Percentiles rank a stretch among this genome's conserved stretches.
Conservation (phyloP, 2,113 vertebrate genomes). For the Pterocles orientalis region DNA sequence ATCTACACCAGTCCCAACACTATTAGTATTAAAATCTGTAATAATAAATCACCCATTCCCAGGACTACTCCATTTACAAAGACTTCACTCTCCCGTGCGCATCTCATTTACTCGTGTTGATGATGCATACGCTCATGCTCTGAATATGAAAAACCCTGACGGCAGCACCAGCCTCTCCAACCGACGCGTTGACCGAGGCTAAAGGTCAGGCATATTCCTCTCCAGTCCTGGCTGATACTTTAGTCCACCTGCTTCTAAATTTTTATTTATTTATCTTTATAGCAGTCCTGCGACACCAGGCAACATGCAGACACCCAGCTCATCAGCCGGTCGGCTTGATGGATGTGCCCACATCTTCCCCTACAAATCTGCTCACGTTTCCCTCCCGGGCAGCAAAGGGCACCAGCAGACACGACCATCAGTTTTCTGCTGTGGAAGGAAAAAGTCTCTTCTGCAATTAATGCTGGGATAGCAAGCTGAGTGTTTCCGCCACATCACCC, state of each 20-base stretch:
- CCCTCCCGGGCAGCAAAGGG: neutral
- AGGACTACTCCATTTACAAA: neutral
- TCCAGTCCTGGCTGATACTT: neutral
- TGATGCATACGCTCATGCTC: constrained; percentile 9
- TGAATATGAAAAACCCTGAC: neutral
- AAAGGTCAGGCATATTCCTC: neutral
- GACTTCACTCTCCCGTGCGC: neutral
- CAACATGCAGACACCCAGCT: neutral
- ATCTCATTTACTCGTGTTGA: neutral
- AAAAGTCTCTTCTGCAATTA: neutral
- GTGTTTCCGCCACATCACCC: neutral
- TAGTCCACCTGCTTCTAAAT: neutral
- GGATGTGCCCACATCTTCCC: neutral
- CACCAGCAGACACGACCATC: neutral
- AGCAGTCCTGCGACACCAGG: neutral
- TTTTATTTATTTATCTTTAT: neutral
- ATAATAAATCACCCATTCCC: constrained; percentile 21
- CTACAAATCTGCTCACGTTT: neutral
- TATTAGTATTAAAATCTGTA: constrained; percentile 20
- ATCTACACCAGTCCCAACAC: constrained; percentile 1
- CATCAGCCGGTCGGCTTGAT: neutral
- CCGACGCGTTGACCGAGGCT: neutral
- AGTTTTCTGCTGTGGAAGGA: neutral
- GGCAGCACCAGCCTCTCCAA: neutral
- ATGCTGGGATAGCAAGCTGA: neutral